These are phyloP conservation scores for Danio choprae DNA, from an alignment of 2,797 vertebrate genomes.

Conservation along the genomic window DNA sequence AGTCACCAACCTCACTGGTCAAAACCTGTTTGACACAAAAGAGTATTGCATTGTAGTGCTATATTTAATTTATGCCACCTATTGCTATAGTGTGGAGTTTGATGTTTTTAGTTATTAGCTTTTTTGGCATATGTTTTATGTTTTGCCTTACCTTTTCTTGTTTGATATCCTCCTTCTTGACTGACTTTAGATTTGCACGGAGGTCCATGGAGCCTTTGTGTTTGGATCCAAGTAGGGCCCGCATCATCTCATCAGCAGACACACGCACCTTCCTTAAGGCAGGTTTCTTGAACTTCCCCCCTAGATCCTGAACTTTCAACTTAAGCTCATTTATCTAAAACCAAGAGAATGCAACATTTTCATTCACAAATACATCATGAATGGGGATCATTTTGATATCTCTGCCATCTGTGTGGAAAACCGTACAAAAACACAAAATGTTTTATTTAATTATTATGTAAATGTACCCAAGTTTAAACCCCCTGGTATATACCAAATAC, in stretches of 20 bases:
- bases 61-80: not conserved
- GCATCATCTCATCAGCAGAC: conserved; percentile 86
- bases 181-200: conserved; percentile 83
- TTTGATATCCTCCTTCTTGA: conserved; percentile 85
- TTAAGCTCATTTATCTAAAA: conserved; percentile 80
- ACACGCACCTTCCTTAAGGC: conserved; percentile 82
- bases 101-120: not conserved
- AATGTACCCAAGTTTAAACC: too few relatives aligned
- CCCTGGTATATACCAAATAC: not conserved
- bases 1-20: conserved; percentile 81
- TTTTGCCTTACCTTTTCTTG: conserved; percentile 76
- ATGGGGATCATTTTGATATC: too few relatives aligned
- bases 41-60: not conserved
- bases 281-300: conserved; percentile 84
- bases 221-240: conserved; percentile 83
- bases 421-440: too few relatives aligned
- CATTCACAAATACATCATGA: too few relatives aligned
- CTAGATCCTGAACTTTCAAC: conserved; percentile 80
- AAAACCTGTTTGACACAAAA: conserved; percentile 68
- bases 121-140: not conserved
- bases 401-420: too few relatives aligned
- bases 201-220: conserved; percentile 86
- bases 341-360: not conserved
- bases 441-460: too few relatives aligned
- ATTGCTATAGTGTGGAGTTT: not conserved